Percentiles rank a stretch among this genome's conserved stretches.
Evolutionary conservation across 2,113 vertebrate species (phyloP).

Genomic region (Chaetops frenatus): DNA sequence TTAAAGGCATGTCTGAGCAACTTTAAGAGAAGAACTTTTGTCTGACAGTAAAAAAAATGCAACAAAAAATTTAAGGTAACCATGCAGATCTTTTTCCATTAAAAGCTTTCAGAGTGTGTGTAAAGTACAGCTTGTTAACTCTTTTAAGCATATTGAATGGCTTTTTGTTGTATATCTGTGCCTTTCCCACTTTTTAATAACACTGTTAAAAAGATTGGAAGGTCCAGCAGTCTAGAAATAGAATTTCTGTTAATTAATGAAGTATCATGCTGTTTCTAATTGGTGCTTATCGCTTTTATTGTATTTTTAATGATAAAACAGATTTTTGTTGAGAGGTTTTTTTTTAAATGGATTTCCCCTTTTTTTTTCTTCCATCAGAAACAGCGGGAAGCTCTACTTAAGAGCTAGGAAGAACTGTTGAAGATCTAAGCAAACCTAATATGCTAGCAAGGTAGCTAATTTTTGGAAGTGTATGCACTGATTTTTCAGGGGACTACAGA

Average conservation of each 20-base stretch:
- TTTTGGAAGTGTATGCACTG: not conserved
- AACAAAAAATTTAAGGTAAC: not conserved
- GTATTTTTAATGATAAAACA: not conserved
- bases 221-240: not conserved
- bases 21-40: not conserved
- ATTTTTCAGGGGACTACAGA: not conserved
- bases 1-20: not conserved
- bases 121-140: not conserved
- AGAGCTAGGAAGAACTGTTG: not conserved
- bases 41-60: not conserved
- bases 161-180: not conserved
- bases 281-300: not conserved
- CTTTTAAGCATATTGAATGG: not conserved
- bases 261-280: not conserved
- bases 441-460: not conserved
- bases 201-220: not conserved
- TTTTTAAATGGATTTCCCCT: not conserved
- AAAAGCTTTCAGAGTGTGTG: not conserved
- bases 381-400: not conserved
- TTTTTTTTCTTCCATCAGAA: not conserved
- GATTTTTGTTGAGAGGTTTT: not conserved
- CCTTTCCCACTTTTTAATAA: not conserved
- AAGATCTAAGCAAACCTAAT: not conserved
- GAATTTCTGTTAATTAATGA: not conserved
- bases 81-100: not conserved